Evolutionary conservation across 2,797 vertebrate species (phyloP).

Genomic region (Lacerta bilineata): DNA sequence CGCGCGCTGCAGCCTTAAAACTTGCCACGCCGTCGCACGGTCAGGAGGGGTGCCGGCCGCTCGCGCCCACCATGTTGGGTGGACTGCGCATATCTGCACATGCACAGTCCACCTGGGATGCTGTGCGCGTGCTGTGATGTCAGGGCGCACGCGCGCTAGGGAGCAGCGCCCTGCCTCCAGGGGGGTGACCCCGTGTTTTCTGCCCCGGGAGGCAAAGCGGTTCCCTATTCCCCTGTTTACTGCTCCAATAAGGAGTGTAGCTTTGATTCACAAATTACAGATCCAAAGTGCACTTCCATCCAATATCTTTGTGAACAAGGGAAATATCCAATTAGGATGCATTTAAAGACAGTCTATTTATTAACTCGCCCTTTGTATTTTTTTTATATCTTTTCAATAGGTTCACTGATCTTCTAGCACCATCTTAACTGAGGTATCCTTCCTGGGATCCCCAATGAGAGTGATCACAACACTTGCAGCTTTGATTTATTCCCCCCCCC

Average conservation of each 20-base stretch:
- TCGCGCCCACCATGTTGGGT: too few species aligned
- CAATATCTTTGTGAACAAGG: not conserved
- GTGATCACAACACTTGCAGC: not conserved
- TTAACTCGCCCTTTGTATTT: not conserved
- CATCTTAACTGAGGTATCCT: not conserved
- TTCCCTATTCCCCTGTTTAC: too few species aligned
- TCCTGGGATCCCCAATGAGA: not conserved
- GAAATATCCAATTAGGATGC: not conserved
- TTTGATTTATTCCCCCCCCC: not conserved
- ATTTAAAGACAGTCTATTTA: not conserved
- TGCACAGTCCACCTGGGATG: too few species aligned
- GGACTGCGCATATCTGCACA: too few species aligned
- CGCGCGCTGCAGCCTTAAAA: too few species aligned
- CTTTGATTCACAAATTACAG: slow-evolving; percentile 1
- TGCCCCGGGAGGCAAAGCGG: too few species aligned
- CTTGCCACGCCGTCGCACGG: too few species aligned
- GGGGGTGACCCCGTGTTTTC: too few species aligned
- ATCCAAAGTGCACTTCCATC: not conserved
- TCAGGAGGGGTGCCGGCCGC: too few species aligned
- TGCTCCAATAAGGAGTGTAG: not conserved
- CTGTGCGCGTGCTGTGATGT: too few species aligned
- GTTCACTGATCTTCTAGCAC: not conserved
- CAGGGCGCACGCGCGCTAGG: too few species aligned
- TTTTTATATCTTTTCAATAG: not conserved
- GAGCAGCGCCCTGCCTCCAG: too few species aligned